These are phyloP conservation scores for Rhynchophorus ferrugineus DNA, from an alignment of 1,140 invertebrate genomes.

Conservation along the genomic window DNA sequence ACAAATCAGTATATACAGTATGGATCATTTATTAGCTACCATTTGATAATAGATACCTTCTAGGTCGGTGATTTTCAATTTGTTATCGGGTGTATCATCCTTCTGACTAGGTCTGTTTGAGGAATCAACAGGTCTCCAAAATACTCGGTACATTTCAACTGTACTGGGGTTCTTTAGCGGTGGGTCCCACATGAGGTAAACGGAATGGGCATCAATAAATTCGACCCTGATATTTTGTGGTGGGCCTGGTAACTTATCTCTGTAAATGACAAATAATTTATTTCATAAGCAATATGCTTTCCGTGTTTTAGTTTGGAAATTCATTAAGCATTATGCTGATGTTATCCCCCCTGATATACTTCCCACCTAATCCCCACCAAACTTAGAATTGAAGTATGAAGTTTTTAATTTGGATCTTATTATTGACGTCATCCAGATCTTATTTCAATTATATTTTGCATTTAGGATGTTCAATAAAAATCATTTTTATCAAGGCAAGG, in stretches of 20 bases:
- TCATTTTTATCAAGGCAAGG: too few relatives aligned
- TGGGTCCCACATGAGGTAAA: constrained; percentile 63
- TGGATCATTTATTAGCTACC: not conserved
- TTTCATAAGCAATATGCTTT: too few relatives aligned
- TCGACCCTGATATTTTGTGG: constrained; percentile 61
- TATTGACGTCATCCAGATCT: too few relatives aligned
- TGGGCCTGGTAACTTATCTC: constrained; percentile 69
- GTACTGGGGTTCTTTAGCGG: constrained; percentile 73
- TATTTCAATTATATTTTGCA: too few relatives aligned
- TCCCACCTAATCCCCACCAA: too few relatives aligned
- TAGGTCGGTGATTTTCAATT: constrained; percentile 57
- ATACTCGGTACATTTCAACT: constrained; percentile 71
- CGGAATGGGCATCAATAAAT: constrained; percentile 50
- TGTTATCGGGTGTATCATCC: constrained; percentile 60
- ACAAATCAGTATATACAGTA: not conserved
- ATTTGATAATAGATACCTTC: constrained; percentile 37
- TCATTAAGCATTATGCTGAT: too few relatives aligned
- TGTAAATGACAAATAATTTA: constrained; percentile 6
- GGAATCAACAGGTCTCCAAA: constrained; percentile 48
- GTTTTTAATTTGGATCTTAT: too few relatives aligned
- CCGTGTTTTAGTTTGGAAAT: too few relatives aligned
- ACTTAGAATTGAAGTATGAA: too few relatives aligned
- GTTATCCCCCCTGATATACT: too few relatives aligned
- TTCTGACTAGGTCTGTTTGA: constrained; percentile 30
- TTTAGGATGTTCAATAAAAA: too few relatives aligned